Percentiles rank a stretch among this genome's conserved stretches.
These are phyloP conservation scores for Pseudolycoriella hygida DNA, from an alignment of 2,888 invertebrate genomes.

Conservation along the genomic window DNA sequence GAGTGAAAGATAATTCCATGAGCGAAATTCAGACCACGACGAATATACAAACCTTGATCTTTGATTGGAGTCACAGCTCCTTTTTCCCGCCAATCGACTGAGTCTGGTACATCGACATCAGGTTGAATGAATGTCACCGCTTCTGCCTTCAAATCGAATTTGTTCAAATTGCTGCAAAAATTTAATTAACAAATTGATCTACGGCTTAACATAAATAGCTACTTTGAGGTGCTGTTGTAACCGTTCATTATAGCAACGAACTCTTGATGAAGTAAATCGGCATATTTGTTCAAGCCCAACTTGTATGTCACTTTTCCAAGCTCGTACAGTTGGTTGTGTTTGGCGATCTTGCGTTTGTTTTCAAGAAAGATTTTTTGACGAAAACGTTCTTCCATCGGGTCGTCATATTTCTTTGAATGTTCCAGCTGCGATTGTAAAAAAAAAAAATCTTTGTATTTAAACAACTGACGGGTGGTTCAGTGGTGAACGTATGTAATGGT, in stretches of 20 bases:
- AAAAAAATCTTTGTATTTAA: neutral
- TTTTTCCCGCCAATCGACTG: conserved; percentile 67
- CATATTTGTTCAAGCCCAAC: conserved; percentile 63
- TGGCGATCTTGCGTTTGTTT: conserved; percentile 66
- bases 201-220: neutral
- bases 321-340: conserved; percentile 62
- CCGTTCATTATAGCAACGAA: conserved; percentile 50
- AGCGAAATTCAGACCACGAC: too few relatives aligned
- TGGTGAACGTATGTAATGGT: too few relatives aligned
- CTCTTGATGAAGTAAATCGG: conserved; percentile 75
- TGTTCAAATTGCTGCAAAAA: neutral
- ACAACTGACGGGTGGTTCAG: too few relatives aligned
- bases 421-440: neutral
- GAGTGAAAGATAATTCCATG: too few relatives aligned
- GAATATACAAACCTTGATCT: conserved; percentile 54
- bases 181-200: neutral
- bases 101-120: conserved; percentile 46
- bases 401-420: neutral
- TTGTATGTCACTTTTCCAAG: conserved; percentile 46
- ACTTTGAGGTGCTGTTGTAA: conserved; percentile 31
- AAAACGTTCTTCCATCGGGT: conserved; percentile 53
- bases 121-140: conserved; percentile 20
- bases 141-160: neutral
- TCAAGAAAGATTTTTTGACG: conserved; percentile 81
- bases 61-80: conserved; percentile 81